phyloP scores from a whole-genome alignment of 1,140 invertebrate genomes.

The Papilio xuthus region DNA sequence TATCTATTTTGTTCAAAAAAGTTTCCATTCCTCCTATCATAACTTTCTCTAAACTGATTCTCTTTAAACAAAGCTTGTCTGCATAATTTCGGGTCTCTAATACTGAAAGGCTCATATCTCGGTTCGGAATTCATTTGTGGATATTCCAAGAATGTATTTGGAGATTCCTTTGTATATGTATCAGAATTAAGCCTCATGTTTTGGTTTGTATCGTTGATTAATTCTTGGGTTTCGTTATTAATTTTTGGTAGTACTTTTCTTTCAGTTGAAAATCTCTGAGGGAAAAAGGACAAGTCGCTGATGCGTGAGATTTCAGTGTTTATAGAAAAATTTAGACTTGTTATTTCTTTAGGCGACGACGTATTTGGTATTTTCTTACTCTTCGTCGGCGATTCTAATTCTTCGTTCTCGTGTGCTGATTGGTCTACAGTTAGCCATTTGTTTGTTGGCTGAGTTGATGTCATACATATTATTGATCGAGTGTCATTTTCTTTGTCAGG shows the following conservation, averaged over 20 bases:
- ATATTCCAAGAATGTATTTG: slow-evolving; percentile 59
- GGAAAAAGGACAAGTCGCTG: slow-evolving; percentile 76
- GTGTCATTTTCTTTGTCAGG: slow-evolving; percentile 70
- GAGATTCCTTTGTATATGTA: slow-evolving; percentile 79
- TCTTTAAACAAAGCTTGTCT: slow-evolving; percentile 71
- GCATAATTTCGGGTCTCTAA: slow-evolving; percentile 64
- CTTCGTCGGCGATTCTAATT: slow-evolving; percentile 55
- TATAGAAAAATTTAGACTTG: slow-evolving; percentile 75
- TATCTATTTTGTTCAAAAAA: slow-evolving; percentile 61
- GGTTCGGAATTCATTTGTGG: slow-evolving; percentile 49
- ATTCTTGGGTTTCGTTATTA: slow-evolving; percentile 68
- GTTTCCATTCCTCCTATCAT: slow-evolving; percentile 50
- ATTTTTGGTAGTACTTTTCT: slow-evolving; percentile 66
- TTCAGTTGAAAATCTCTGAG: slow-evolving; percentile 78
- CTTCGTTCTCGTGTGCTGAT: slow-evolving; percentile 47
- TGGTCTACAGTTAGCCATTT: slow-evolving; percentile 63
- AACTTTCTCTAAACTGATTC: slow-evolving; percentile 52
- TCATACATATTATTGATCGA: slow-evolving; percentile 66
- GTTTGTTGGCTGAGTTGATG: slow-evolving; percentile 58
- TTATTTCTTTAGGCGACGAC: slow-evolving; percentile 75
- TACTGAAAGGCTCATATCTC: slow-evolving; percentile 48
- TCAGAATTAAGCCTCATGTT: slow-evolving; percentile 69
- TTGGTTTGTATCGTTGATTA: slow-evolving; percentile 58
- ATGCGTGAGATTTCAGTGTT: slow-evolving; percentile 76
- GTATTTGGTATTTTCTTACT: slow-evolving; percentile 73